Conservation (phyloP, 2,888 invertebrate species). For the Orthosia gracilis region DNA sequence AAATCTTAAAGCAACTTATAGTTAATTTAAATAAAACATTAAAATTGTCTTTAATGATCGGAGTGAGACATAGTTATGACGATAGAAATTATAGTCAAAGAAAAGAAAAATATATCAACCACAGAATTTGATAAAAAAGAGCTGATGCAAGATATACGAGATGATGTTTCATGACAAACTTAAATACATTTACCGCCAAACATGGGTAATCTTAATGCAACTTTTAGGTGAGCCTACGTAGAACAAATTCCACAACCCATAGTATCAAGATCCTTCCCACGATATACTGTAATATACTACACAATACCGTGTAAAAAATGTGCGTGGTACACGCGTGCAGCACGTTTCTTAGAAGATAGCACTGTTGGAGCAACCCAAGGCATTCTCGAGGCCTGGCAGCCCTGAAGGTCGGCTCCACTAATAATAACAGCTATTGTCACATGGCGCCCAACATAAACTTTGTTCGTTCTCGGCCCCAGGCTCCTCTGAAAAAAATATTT, state of each 20-base stretch:
- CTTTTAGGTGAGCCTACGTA: background rate
- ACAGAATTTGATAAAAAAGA: background rate
- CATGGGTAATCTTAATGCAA: constrained; percentile 6
- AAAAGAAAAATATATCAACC: background rate
- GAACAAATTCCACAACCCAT: background rate
- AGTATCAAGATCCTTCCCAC: constrained; percentile 68
- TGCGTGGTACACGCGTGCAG: constrained; percentile 80
- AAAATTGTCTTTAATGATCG: background rate
- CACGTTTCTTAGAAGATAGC: constrained; percentile 87
- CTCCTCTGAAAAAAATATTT: constrained; percentile 51
- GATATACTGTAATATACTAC: constrained; percentile 52
- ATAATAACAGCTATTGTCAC: constrained; percentile 78
- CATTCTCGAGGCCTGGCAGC: constrained; percentile 78
- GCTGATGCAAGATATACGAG: background rate
- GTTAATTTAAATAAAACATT: too few species aligned
- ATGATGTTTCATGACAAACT: background rate
- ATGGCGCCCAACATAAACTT: constrained; percentile 65
- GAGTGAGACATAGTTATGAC: background rate
- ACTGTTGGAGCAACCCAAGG: constrained; percentile 79
- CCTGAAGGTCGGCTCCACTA: constrained; percentile 85
- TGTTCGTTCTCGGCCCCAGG: constrained; percentile 15
- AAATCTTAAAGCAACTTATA: constrained; percentile 2
- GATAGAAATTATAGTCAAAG: background rate
- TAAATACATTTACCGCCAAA: background rate
- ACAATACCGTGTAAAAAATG: constrained; percentile 80